Conservation (phyloP, 2,888 invertebrate genomes). For the Alcis repandata region DNA sequence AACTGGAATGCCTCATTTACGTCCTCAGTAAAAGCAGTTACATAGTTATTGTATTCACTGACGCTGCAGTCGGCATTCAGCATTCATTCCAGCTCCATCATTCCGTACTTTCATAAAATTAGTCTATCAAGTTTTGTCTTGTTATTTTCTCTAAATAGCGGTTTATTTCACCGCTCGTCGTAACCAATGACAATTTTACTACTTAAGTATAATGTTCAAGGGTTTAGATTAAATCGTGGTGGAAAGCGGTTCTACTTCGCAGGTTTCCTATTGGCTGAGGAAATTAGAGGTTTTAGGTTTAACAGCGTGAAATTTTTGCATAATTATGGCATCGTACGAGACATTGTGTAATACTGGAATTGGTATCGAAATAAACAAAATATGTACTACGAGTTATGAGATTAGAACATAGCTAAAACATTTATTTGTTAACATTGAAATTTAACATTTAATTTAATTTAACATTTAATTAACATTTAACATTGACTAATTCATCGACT, state of each 20-base stretch:
- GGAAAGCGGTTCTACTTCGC: constrained; percentile 59
- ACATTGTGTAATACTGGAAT: no score
- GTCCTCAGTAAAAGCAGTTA: no score
- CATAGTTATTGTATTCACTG: background rate
- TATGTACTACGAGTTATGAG: no score
- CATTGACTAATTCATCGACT: no score
- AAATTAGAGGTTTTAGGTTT: constrained; percentile 20
- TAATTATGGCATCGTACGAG: no score
- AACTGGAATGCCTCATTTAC: no score
- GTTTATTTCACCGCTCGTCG: constrained; percentile 61
- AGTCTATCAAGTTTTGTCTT: constrained; percentile 52
- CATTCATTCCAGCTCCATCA: constrained; percentile 19
- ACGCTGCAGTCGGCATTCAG: background rate
- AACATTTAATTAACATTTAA: no score
- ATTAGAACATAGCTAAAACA: no score
- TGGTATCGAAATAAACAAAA: no score
- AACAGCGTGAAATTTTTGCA: constrained; percentile 5
- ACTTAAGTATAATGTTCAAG: constrained; percentile 56
- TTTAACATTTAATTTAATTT: no score
- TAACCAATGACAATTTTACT: constrained; percentile 59
- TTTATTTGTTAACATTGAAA: no score
- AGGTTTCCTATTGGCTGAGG: constrained; percentile 27
- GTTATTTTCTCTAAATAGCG: constrained; percentile 65
- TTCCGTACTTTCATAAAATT: constrained; percentile 53
- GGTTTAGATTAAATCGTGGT: constrained; percentile 54